phyloP scores from a whole-genome alignment of 2,113 vertebrate genomes.

The Phyllopteryx taeniolatus region DNA sequence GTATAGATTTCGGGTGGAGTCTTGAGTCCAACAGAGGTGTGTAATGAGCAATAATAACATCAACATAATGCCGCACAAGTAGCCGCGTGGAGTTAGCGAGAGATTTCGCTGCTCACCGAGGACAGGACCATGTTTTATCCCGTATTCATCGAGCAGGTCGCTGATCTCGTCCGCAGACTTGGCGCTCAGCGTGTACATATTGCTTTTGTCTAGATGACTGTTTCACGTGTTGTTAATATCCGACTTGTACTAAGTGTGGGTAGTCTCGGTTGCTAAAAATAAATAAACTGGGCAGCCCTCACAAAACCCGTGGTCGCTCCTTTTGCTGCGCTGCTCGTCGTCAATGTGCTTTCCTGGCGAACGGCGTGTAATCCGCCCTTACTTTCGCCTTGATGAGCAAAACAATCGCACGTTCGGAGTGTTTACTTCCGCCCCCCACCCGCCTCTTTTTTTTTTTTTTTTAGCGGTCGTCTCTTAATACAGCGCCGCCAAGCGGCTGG shows the following conservation, averaged over 20 bases:
- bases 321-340: neutral
- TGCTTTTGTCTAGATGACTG: rapidly evolving
- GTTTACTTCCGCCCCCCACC: neutral
- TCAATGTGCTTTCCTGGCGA: neutral
- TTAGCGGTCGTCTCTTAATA: no score
- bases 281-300: conserved; percentile 5
- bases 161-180: conserved; percentile 59
- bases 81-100: conserved; percentile 5
- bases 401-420: neutral
- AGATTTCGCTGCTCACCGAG: conserved; percentile 62
- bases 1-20: conserved; percentile 68
- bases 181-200: conserved; percentile 47
- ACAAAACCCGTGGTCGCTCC: neutral
- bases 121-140: conserved; percentile 73
- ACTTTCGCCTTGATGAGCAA: neutral
- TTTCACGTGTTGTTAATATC: neutral
- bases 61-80: rapidly evolving
- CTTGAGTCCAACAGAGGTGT: conserved; percentile 33
- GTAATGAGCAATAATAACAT: rapidly evolving
- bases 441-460: neutral
- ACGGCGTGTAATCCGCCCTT: neutral
- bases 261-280: conserved; percentile 13
- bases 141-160: conserved; percentile 65
- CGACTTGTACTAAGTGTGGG: neutral
- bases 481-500: neutral